Percentiles rank a stretch among this genome's conserved stretches.
phyloP scores from a whole-genome alignment of 2,113 vertebrate species.

The Ciconia stormi region DNA sequence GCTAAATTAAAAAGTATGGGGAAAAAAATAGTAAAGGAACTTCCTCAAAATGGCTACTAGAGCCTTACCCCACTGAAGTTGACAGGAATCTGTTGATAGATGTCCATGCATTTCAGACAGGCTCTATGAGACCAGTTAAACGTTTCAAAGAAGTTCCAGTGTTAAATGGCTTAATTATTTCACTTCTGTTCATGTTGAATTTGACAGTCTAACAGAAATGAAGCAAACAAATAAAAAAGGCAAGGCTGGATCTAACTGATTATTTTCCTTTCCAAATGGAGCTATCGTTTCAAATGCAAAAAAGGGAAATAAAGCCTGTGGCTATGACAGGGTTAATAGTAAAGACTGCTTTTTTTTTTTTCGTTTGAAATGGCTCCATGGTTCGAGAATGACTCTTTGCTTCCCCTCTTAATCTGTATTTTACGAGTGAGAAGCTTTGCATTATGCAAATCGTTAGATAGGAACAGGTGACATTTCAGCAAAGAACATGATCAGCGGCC shows the following conservation, averaged over 20 bases:
- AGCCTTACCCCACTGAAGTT: background rate
- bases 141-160: background rate
- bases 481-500: slow-evolving; percentile 87
- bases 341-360: slow-evolving; percentile 53
- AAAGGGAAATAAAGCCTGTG: background rate
- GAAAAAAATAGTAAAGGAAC: background rate
- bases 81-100: background rate
- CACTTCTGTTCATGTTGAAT: background rate
- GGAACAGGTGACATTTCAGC: slow-evolving; percentile 99
- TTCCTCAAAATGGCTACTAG: background rate
- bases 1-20: background rate
- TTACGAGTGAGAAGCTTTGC: slow-evolving; percentile 99
- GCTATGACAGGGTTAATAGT: slow-evolving; percentile 86
- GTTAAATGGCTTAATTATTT: background rate
- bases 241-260: background rate
- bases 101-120: background rate
- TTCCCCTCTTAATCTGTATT: slow-evolving; percentile 99
- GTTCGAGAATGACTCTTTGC: slow-evolving; percentile 93
- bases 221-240: background rate
- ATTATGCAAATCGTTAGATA: slow-evolving; percentile 99
- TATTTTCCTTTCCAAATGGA: background rate
- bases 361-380: slow-evolving; percentile 89
- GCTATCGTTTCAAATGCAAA: background rate
- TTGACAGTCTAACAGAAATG: background rate
- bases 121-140: background rate